Conservation (phyloP, 2,797 vertebrate species). For the Aulostomus chinensis region DNA sequence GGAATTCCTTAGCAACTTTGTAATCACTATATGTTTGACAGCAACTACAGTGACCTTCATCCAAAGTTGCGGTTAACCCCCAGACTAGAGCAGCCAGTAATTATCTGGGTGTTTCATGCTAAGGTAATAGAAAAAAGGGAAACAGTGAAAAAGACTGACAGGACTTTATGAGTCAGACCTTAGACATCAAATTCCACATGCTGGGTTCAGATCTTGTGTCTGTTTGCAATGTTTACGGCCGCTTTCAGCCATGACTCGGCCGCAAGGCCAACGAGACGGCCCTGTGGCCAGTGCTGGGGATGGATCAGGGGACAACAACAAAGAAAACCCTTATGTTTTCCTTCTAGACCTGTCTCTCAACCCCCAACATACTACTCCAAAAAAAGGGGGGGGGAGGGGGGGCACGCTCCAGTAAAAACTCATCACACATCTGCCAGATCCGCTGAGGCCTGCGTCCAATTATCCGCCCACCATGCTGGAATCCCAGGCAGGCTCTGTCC, state of each 20-base stretch:
- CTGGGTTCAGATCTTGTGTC: slow-evolving; percentile 75
- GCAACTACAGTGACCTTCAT: slow-evolving; percentile 62
- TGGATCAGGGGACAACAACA: slow-evolving; percentile 69
- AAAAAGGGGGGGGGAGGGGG: too few relatives aligned
- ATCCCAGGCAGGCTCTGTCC: slow-evolving; percentile 79
- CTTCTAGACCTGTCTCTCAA: slow-evolving; percentile 53
- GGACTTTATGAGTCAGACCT: slow-evolving; percentile 71
- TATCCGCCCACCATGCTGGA: slow-evolving; percentile 78
- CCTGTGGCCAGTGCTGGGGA: slow-evolving; percentile 64
- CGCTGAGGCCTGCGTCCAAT: slow-evolving; percentile 79
- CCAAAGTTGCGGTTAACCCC: slow-evolving; percentile 59
- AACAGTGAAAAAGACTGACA: slow-evolving; percentile 36
- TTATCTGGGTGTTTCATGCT: slow-evolving; percentile 67
- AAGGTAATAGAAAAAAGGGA: slow-evolving; percentile 48
- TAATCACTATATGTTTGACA: slow-evolving; percentile 70
- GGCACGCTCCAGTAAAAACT: slow-evolving; percentile 75
- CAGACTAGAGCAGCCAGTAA: slow-evolving; percentile 49
- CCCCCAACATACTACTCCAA: slow-evolving; percentile 10
- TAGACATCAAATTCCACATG: slow-evolving; percentile 79
- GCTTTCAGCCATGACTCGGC: slow-evolving; percentile 60
- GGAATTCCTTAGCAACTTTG: slow-evolving; percentile 64
- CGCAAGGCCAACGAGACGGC: slow-evolving; percentile 64
- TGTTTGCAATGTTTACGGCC: slow-evolving; percentile 75
- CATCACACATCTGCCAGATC: slow-evolving; percentile 79
- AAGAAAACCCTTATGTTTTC: slow-evolving; percentile 76